These are phyloP conservation scores for Podiceps cristatus DNA, from an alignment of 2,113 vertebrate genomes.

Conservation along the genomic window DNA sequence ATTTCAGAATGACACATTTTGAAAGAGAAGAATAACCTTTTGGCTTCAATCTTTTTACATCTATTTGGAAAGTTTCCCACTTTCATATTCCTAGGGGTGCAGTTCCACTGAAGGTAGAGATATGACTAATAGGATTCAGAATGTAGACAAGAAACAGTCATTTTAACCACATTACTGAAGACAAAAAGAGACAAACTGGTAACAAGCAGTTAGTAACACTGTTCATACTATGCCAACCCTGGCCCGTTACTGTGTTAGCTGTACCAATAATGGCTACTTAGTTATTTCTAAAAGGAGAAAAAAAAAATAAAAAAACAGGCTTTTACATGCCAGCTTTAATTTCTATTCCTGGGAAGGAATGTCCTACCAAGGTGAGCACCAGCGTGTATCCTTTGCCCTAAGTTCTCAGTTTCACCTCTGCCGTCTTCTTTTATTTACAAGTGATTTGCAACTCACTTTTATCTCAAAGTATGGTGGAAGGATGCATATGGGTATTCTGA, in stretches of 20 bases:
- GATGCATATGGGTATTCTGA: not conserved
- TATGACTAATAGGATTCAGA: not conserved
- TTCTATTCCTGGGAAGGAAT: not conserved
- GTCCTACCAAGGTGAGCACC: not conserved
- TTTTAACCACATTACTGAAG: not conserved
- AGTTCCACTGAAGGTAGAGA: not conserved
- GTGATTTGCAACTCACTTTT: not conserved
- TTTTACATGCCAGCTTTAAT: not conserved
- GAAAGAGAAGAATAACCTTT: not conserved
- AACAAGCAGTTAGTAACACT: not conserved
- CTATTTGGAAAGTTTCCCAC: not conserved
- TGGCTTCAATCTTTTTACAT: not conserved
- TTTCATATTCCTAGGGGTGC: not conserved
- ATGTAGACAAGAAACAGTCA: not conserved
- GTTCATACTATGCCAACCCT: not conserved
- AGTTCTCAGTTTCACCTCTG: not conserved
- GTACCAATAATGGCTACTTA: not conserved
- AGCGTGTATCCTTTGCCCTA: not conserved
- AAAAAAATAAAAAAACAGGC: not conserved
- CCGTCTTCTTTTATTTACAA: not conserved
- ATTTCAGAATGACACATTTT: not conserved
- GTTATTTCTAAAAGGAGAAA: not conserved
- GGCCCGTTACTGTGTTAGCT: not conserved
- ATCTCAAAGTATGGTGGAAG: not conserved
- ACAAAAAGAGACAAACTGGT: not conserved